phyloP scores from a whole-genome alignment of 2,888 invertebrate species.

The Drosophila meridiana region DNA sequence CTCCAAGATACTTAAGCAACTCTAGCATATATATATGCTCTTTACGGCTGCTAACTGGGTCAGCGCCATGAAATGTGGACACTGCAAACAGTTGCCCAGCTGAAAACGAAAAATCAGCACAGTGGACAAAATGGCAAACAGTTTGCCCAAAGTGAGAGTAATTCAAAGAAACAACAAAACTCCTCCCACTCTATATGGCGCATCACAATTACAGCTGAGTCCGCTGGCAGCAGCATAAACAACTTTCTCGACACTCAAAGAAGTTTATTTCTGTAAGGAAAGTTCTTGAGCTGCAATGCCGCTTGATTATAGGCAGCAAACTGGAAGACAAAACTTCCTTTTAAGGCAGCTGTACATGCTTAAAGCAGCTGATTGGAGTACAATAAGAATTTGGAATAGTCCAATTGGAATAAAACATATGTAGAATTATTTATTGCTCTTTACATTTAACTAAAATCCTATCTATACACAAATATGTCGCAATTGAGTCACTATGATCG shows the following conservation, averaged over 20 bases:
- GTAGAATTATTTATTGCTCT: no score
- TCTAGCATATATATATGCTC: constrained; percentile 24
- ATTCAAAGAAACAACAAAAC: constrained; percentile 7
- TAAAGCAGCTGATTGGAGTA: background rate
- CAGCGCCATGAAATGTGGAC: constrained; percentile 30
- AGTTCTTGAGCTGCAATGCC: background rate
- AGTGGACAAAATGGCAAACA: constrained; percentile 29
- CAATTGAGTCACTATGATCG: background rate
- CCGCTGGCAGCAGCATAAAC: constrained; percentile 1
- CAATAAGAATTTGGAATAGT: background rate
- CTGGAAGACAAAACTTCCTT: background rate
- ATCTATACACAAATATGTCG: no score
- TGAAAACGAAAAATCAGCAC: constrained; percentile 28
- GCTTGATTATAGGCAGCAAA: background rate
- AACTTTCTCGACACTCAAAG: background rate
- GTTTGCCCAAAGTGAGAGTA: constrained; percentile 32
- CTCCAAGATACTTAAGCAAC: constrained; percentile 15
- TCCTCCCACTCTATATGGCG: background rate
- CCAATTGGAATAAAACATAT: background rate
- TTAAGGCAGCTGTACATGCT: background rate
- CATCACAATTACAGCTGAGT: background rate
- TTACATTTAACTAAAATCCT: background rate
- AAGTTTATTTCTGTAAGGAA: background rate
- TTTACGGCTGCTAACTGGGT: constrained; percentile 42
- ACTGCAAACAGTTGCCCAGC: constrained; percentile 34